Evolutionary conservation across 2,888 invertebrate species (phyloP), one percentile per base, ranked within the genome.

Genomic region (Sisyra nigra): DNA sequence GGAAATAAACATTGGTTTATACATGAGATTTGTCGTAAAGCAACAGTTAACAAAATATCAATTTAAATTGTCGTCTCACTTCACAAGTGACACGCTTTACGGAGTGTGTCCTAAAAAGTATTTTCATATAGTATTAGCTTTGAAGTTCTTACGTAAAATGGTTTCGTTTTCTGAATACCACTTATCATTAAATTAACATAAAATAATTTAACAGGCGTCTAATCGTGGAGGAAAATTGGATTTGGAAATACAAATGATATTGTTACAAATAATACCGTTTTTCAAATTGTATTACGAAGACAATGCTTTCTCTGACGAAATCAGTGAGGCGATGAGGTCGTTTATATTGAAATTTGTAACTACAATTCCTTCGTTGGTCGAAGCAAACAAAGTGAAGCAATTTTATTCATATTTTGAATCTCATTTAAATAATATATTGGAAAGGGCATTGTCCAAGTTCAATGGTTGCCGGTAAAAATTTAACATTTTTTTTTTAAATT

Each of bases 301-400:
- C 37, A 72, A 73, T 51, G 57, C 65, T 36, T 70, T 71, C 48
- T 66, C 67, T 1, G 52, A 62, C 11, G 68, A 69, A 14, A 58
- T 74, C 13, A 50, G 74, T 17, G 67, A 69, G 45, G 54, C 65
- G 18, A 55, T 76, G 17, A 67, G 69, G 35, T 58, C 67, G 29
- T 61, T 69, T 24, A 66, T 74, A 36, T 51, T 71, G 9, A 64
- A 60, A 41, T 56, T 61, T 2, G 55, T 57, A 31, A 53, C 59
- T 13, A 31, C 43, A 15, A 8, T 43, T 5, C 15, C 32, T 15
- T 38, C 18, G 10, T 56, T 61, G 34, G 48, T 50, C 2, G 45
- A 50, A 33, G 49, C 49, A 24, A 48, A 48, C 8, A 57, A 55
- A 47, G 59, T 53, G 53, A 57, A 52, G 44, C 67, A 58, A 56